Conservation (phyloP, 1,140 invertebrate species). For the Spodoptera litura region DNA sequence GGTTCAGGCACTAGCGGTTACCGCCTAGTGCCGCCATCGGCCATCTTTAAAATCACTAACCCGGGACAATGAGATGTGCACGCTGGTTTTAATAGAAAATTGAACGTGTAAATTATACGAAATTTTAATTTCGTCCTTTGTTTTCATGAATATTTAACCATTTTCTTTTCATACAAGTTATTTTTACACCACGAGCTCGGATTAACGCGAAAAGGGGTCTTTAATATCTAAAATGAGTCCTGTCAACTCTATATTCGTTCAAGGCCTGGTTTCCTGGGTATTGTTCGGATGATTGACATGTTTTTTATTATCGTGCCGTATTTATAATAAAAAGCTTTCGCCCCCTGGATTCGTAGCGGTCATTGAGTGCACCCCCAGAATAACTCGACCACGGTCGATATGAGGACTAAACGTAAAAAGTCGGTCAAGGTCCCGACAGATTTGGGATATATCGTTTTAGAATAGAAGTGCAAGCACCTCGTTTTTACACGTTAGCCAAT, state of each 20-base stretch:
- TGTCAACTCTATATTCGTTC: slow-evolving; percentile 13
- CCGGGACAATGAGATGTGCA: slow-evolving; percentile 22
- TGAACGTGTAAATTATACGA: slow-evolving; percentile 20
- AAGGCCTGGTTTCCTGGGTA: slow-evolving; percentile 8
- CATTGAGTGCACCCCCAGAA: slow-evolving; percentile 35
- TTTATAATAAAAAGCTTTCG: slow-evolving; percentile 30
- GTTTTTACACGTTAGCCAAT: slow-evolving; percentile 1
- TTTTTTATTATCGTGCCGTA: slow-evolving; percentile 32
- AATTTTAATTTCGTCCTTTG: slow-evolving; percentile 2
- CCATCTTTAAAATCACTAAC: slow-evolving; percentile 45
- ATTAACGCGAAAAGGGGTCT: background rate
- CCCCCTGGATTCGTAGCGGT: slow-evolving; percentile 5
- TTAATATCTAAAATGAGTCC: background rate
- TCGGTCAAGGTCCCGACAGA: slow-evolving; percentile 27
- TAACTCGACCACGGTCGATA: slow-evolving; percentile 35
- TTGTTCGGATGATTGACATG: slow-evolving; percentile 32
- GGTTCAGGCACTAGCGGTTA: slow-evolving; percentile 59
- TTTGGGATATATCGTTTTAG: slow-evolving; percentile 31
- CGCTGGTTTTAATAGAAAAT: slow-evolving; percentile 42
- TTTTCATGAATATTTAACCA: background rate
- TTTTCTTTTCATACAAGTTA: background rate
- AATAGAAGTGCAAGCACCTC: slow-evolving; percentile 32
- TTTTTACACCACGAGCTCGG: background rate
- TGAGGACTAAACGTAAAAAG: slow-evolving; percentile 22
- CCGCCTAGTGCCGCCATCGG: slow-evolving; percentile 47